These are phyloP conservation scores for Dolichopus griseipennis DNA, from an alignment of 2,888 invertebrate genomes.

Conservation along the genomic window DNA sequence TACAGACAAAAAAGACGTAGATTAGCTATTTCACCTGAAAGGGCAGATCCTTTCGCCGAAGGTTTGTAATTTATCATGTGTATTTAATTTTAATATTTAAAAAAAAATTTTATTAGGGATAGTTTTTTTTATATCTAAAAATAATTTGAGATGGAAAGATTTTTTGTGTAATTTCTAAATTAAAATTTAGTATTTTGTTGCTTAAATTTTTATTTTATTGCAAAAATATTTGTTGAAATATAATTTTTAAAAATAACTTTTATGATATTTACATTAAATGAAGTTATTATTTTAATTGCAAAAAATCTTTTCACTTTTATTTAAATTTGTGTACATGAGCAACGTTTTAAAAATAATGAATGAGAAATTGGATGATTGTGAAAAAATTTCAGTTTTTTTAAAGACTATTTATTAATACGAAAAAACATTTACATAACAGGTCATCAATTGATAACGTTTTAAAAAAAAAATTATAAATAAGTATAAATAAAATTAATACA, in stretches of 20 bases:
- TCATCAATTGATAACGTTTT: conserved; percentile 18
- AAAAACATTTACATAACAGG: conserved; percentile 25
- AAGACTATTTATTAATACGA: conserved; percentile 21
- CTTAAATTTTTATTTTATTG: no score
- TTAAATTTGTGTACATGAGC: background rate
- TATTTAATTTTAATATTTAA: background rate
- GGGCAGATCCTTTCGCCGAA: conserved; percentile 96
- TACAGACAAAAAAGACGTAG: conserved; percentile 81
- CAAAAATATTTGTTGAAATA: no score
- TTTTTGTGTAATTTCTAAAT: background rate
- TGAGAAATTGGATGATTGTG: background rate
- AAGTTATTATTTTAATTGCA: background rate
- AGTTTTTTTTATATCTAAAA: background rate
- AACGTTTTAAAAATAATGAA: conserved; percentile 11
- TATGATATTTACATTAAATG: background rate
- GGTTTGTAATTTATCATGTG: conserved; percentile 53
- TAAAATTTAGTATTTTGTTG: no score
- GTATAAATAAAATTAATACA: background rate
- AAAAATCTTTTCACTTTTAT: background rate
- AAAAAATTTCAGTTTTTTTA: conserved; percentile 6
- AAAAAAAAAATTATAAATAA: background rate
- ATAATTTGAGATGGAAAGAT: background rate
- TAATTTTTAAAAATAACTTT: no score
- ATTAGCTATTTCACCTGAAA: conserved; percentile 92
- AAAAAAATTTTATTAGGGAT: background rate